A percentile compares a stretch with the other conserved stretches of the same genome.
phyloP scores from a whole-genome alignment of 1,140 invertebrate genomes.

The Samia ricini region DNA sequence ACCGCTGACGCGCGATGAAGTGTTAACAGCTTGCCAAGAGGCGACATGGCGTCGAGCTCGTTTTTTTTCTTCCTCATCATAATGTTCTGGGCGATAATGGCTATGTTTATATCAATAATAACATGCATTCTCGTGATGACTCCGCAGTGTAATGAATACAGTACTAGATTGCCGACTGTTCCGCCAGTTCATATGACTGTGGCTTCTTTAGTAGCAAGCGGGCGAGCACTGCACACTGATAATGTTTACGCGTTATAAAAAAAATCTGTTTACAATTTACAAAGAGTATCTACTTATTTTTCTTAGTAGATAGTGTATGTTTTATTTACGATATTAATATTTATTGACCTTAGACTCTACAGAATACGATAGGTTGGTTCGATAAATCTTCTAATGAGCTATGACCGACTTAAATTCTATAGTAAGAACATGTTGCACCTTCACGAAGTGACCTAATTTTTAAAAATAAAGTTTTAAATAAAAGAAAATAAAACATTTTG shows the following conservation, averaged over 20 bases:
- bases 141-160: constrained; percentile 20
- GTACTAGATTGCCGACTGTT: constrained; percentile 24
- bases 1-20: constrained; percentile 45
- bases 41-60: constrained; percentile 41
- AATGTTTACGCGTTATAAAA: constrained; percentile 16
- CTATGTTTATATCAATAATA: constrained; percentile 46
- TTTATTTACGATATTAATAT: no score
- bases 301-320: no score
- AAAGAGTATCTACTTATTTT: no score
- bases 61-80: constrained; percentile 37
- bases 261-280: no score
- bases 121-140: constrained; percentile 37
- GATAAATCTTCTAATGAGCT: no score
- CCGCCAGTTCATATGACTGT: constrained; percentile 50
- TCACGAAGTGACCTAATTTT: no score
- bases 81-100: constrained; percentile 53
- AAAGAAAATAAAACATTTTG: no score
- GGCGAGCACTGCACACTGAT: constrained; percentile 3
- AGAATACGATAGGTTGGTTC: no score
- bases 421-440: no score
- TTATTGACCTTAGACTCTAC: no score
- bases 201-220: constrained; percentile 32
- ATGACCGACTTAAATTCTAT: no score
- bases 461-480: no score
- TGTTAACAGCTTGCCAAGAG: constrained; percentile 26